A percentile compares a stretch with the other conserved stretches of the same genome.
These are phyloP conservation scores for Argyresthia albistria DNA, from an alignment of 2,888 invertebrate species.

Conservation along the genomic window DNA sequence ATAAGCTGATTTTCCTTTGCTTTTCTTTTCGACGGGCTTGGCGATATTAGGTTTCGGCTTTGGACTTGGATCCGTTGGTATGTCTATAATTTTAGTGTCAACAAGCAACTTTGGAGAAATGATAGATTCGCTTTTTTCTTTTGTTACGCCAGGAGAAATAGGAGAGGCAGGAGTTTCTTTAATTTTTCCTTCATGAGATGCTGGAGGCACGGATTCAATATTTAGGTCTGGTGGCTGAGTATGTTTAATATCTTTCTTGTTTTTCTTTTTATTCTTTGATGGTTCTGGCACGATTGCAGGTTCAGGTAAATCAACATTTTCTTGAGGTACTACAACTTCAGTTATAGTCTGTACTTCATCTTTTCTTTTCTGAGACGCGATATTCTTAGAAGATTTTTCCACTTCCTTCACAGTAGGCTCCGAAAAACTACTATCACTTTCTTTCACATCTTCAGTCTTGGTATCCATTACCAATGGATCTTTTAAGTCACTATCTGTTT, in stretches of 20 bases:
- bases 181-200: background rate
- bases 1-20: conserved; percentile 20
- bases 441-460: conserved; percentile 5
- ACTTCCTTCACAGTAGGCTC: conserved; percentile 1
- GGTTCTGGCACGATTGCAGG: background rate
- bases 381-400: background rate
- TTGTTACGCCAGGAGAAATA: no score
- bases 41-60: conserved; percentile 45
- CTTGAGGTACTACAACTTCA: conserved; percentile 2
- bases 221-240: no score
- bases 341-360: background rate
- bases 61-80: conserved; percentile 9
- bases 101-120: background rate
- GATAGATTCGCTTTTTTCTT: background rate
- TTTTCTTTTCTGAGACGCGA: background rate
- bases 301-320: conserved; percentile 2
- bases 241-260: conserved; percentile 26
- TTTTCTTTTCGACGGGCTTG: conserved; percentile 50
- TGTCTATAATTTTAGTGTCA: background rate
- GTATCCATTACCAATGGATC: conserved; percentile 10
- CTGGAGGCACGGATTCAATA: background rate
- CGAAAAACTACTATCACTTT: conserved; percentile 5
- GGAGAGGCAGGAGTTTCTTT: no score
- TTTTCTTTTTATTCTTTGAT: conserved; percentile 22
- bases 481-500: conserved; percentile 18